Conservation (phyloP, 2,113 vertebrate genomes). For the Menura novaehollandiae region DNA sequence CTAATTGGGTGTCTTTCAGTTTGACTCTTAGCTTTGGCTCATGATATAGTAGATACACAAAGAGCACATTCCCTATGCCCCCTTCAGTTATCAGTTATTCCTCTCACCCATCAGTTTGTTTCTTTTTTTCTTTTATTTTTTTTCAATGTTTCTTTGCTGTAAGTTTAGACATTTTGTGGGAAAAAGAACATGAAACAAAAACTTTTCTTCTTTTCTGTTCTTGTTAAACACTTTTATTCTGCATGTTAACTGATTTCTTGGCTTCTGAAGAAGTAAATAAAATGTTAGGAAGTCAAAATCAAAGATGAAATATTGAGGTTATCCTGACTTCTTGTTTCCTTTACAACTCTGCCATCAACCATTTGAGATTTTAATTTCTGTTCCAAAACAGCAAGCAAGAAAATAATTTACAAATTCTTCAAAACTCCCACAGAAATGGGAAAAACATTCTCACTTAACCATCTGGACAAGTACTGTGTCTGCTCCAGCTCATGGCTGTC, state of each 20-base stretch:
- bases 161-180: not conserved
- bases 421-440: not conserved
- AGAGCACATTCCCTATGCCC: not conserved
- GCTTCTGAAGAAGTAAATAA: conserved; percentile 5
- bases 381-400: conserved; percentile 18
- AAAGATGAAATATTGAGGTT: conserved; percentile 13
- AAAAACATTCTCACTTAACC: not conserved
- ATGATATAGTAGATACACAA: not conserved
- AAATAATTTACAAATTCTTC: not conserved
- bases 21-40: not conserved
- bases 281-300: not conserved
- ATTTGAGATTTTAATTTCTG: not conserved
- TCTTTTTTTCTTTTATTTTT: not conserved
- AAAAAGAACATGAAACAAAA: not conserved
- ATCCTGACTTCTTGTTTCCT: not conserved
- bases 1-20: not conserved
- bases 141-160: not conserved
- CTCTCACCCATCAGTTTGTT: not conserved
- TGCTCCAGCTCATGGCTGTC: not conserved
- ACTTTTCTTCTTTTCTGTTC: not conserved
- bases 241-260: not conserved
- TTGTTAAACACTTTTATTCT: not conserved
- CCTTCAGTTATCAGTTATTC: not conserved
- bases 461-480: not conserved
- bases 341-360: not conserved